Base-by-base conservation (phyloP, 2,888 invertebrate genomes). In the Apoda limacodes region DNA sequence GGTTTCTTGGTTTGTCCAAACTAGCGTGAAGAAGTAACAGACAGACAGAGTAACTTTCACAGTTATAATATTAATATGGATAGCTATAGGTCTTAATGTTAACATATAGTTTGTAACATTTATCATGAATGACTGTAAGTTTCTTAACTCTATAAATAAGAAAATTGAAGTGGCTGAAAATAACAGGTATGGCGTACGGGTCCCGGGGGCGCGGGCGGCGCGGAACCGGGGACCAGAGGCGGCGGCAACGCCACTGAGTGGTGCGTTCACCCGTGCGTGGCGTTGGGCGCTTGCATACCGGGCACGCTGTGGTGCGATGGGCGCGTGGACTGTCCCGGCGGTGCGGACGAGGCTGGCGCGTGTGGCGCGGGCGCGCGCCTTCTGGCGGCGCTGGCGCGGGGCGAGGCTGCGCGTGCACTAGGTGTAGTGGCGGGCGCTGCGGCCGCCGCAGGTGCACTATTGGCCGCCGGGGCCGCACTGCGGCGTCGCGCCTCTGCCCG, bases 211-310 rank as follows among this genome's bases (percentile, higher is more conserved):
- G 75, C 71, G 50, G 55, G 62, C 38, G 63, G 61, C 45, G n/a
- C n/a, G n/a, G 61, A 55, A 33, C 67, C 62, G 44, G 41, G 37
- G 42, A 44, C 35, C 69, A 33, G 67, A 62, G 44, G 41, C 37
- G 41, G 45, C 36, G 70, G 64, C 48, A 74, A 70, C 50, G 63
- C 56, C 10, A 57, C 56, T 13, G 57, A 59, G 22, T 43, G 45
- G 17, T 76, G 76, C 53, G 48, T 43, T 45, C 64, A 56, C 45
- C 49, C 58, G 57, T 91, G 91, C 67, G 86, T 85, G 9, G 86
- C 90, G 68, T 78, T 92, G 51, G 88, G 87, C 57, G 91, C 91
- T 24, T 92, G 92, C 70, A 90, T 91, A 61, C 84, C 87, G 56
- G 80, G 83, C 34, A 84, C 83, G 50, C 74, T 92, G 48, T 90